phyloP scores from a whole-genome alignment of 2,113 vertebrate species.

The Trematomus loennbergii region DNA sequence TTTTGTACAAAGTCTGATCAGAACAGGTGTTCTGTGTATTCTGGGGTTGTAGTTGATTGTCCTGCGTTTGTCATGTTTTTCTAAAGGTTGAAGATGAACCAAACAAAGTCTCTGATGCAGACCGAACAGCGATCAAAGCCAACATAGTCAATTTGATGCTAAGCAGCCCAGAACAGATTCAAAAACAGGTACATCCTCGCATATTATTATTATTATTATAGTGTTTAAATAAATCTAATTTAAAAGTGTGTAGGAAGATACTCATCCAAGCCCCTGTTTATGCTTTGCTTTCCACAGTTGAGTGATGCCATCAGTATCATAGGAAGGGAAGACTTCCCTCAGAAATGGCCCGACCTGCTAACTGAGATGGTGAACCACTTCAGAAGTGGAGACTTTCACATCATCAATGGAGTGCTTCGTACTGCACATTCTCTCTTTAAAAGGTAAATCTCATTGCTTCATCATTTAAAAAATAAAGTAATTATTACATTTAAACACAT shows the following conservation, averaged over 20 bases:
- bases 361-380: conserved; percentile 98
- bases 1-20: neutral
- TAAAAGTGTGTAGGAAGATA: neutral
- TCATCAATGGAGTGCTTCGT: conserved; percentile 96
- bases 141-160: conserved; percentile 99
- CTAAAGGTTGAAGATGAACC: conserved; percentile 96
- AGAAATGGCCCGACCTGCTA: conserved; percentile 97
- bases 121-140: conserved; percentile 95
- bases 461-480: neutral
- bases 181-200: conserved; percentile 91
- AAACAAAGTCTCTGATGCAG: conserved; percentile 95
- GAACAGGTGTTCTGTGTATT: neutral
- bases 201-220: neutral
- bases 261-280: neutral
- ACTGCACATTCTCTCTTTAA: conserved; percentile 98
- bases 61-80: neutral
- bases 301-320: conserved; percentile 99
- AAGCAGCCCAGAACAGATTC: conserved; percentile 98
- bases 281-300: conserved; percentile 80
- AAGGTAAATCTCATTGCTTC: conserved; percentile 82
- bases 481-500: neutral
- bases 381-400: conserved; percentile 96
- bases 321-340: conserved; percentile 97
- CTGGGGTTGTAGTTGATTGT: neutral
- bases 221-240: neutral